Evolutionary conservation across 2,113 vertebrate species (phyloP), one percentile per base, ranked within the genome.

Genomic region (Saguinus midas): DNA sequence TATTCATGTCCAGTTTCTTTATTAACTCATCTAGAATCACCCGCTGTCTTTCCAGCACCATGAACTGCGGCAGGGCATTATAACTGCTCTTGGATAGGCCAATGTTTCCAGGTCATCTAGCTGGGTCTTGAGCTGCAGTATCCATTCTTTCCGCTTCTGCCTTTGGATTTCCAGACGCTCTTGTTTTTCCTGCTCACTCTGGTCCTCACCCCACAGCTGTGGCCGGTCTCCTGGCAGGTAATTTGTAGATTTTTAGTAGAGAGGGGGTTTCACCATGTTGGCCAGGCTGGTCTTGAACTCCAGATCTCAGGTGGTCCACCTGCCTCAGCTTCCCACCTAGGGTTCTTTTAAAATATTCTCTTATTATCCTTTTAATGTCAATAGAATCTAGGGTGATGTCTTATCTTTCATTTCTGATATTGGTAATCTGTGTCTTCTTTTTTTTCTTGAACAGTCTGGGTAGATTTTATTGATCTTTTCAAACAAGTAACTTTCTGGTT

Each of bases 21-120:
- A 99, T 99, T 97, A 99, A 73, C 97, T 99, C 99, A 13, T 99
- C 99, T 25, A 99, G 99, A 96, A 99, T 99, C 96, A 99, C 99
- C 99, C 98, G 99, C 98, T 99, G 99, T 75, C 99, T 99, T 97
- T 99, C 99, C 99, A 99, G 99, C 98, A 99, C 99, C 86, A 99
- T 97, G 0, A 99, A 99, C 98, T 99, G 99, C 0, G 99, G 99
- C 83, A 99, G 98, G 17, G 99, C 99, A 98, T 99, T 99, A 37
- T 99, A 99, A 98, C 98, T 99, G 96, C 96, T 99, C 99, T 97
- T 99, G 58, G 99, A 94, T 99, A 99, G 73, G 99, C 99, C 88
- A 99, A 99, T 0, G 98, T 99, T 97, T 99, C 99, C 97, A 99
- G 98, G 95, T 99, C 99, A 88, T 99, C 99, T 89, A 99, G 98